phyloP scores from a whole-genome alignment of 2,888 invertebrate species.

The Drosophila yooni region DNA sequence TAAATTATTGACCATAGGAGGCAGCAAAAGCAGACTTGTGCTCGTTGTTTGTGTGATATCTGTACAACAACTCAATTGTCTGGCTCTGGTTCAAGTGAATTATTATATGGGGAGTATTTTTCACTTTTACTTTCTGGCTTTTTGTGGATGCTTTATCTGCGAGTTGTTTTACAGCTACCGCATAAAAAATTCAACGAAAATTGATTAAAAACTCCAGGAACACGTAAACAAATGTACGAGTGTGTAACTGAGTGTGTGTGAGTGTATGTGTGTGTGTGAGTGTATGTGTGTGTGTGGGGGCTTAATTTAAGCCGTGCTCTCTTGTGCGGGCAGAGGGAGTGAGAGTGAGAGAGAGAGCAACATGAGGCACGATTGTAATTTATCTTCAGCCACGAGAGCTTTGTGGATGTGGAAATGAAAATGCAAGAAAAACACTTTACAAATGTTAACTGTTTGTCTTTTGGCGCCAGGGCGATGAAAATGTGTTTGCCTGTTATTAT shows the following conservation, averaged over 20 bases:
- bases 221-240: constrained; percentile 50
- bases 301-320: constrained; percentile 63
- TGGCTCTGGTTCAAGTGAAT: constrained; percentile 34
- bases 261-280: constrained; percentile 9
- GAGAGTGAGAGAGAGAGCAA: constrained; percentile 19
- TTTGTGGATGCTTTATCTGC: constrained; percentile 60
- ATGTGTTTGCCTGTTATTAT: constrained; percentile 27
- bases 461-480: constrained; percentile 79
- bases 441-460: constrained; percentile 82
- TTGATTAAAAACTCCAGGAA: constrained; percentile 74
- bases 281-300: constrained; percentile 32
- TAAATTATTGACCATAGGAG: constrained; percentile 19
- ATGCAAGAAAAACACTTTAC: constrained; percentile 76
- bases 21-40: neutral
- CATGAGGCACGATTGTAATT: constrained; percentile 70
- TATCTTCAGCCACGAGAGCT: constrained; percentile 67
- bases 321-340: constrained; percentile 35
- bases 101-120: constrained; percentile 32
- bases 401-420: constrained; percentile 56
- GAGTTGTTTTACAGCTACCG: constrained; percentile 64
- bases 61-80: constrained; percentile 47
- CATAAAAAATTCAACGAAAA: constrained; percentile 77
- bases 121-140: constrained; percentile 55
- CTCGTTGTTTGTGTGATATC: constrained; percentile 5
- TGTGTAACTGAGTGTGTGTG: constrained; percentile 35